These are phyloP conservation scores for Otocyon megalotis DNA, from an alignment of 2,113 vertebrate genomes.

Conservation along the genomic window DNA sequence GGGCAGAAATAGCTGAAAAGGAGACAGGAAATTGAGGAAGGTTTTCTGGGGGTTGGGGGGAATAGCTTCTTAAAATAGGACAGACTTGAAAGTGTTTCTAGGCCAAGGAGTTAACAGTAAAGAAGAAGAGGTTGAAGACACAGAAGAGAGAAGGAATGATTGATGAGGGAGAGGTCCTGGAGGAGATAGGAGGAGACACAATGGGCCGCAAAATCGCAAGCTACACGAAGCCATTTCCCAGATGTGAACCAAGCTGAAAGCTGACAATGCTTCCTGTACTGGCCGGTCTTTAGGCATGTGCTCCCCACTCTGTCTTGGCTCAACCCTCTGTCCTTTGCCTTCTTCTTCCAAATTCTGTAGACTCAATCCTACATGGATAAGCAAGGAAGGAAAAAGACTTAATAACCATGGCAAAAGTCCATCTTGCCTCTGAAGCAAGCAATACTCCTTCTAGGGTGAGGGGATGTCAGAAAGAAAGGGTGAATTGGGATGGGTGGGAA, in stretches of 20 bases:
- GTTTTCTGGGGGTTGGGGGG: neutral
- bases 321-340: neutral
- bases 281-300: neutral
- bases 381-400: neutral
- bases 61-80: slow-evolving; percentile 1
- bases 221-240: slow-evolving; percentile 43
- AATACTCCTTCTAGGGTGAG: neutral
- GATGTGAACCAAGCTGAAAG: slow-evolving; percentile 7
- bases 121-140: slow-evolving; percentile 19
- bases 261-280: neutral
- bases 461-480: neutral
- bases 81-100: slow-evolving; percentile 20
- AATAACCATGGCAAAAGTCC: neutral
- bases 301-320: neutral
- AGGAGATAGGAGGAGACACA: neutral
- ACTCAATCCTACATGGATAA: slow-evolving; percentile 64
- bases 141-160: neutral
- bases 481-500: neutral
- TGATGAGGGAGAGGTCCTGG: neutral
- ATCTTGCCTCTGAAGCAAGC: slow-evolving; percentile 16
- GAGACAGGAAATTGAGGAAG: neutral
- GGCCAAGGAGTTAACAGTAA: neutral
- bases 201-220: slow-evolving; percentile 4
- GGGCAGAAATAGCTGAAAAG: neutral
- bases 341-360: slow-evolving; percentile 53